Percentiles rank a stretch among this genome's conserved stretches.
These are phyloP conservation scores for Geodia barretti DNA, from an alignment of 37 sponge, comb jelly and placozoan species.

Conservation along the genomic window DNA sequence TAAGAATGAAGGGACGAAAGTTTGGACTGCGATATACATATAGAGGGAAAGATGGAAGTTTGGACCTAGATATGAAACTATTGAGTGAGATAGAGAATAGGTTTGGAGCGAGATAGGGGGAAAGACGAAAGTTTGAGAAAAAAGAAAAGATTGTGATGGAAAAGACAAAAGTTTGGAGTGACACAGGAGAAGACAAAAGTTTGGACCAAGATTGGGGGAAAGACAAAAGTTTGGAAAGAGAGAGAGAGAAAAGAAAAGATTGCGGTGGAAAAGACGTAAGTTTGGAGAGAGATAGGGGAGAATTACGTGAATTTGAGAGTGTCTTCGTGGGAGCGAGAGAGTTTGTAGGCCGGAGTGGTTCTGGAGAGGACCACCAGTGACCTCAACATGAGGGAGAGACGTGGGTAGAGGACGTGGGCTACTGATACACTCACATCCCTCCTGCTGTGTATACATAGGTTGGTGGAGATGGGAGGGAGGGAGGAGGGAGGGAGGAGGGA, in stretches of 20 bases:
- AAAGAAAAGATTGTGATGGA: no score
- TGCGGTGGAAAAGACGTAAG: neutral
- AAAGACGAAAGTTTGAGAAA: no score
- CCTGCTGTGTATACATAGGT: slow-evolving; percentile 17
- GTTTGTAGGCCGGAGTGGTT: slow-evolving; percentile 66
- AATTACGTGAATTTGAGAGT: slow-evolving; percentile 57
- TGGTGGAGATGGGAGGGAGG: neutral
- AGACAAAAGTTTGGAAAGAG: no score
- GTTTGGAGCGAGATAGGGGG: no score
- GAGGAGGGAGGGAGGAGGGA: neutral
- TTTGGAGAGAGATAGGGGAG: no score
- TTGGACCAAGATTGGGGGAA: neutral
- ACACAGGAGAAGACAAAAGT: neutral
- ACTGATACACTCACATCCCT: slow-evolving; percentile 67
- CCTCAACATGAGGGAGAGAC: slow-evolving; percentile 72
- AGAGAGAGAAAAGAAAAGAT: neutral
- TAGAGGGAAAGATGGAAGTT: no score
- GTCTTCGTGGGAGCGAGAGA: slow-evolving; percentile 53
- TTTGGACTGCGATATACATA: no score
- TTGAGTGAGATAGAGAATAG: no score
- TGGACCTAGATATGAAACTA: no score
- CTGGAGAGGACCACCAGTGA: slow-evolving; percentile 69
- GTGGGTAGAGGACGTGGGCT: slow-evolving; percentile 69
- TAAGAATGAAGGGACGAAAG: no score
- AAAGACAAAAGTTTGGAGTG: no score